Evolutionary conservation across 2,888 invertebrate species (phyloP), one percentile per base, ranked within the genome.

Genomic region (Cerastis rubricosa): DNA sequence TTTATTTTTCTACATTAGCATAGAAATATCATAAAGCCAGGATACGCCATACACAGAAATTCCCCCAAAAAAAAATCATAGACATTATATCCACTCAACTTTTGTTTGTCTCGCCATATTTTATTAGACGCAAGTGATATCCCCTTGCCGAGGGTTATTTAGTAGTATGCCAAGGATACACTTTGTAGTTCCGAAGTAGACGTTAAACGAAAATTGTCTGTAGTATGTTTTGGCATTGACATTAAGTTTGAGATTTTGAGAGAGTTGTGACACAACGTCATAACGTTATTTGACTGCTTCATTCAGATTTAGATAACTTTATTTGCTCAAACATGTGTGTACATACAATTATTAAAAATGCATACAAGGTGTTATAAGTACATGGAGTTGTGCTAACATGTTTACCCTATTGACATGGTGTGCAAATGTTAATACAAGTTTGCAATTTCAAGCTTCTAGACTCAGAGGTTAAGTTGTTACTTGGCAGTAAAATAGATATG

Each of bases 21-120:
- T 83, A 70, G 2, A 59, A 59, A 80, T 69, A 69, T 17, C 61
- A 75, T 45, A 69, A 69, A 68, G 35, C 19, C 19, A 71, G 74
- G 63, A 71, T 68, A 78, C 17, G 59, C 14, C 14, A 54, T 69
- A 78, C 22, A 51, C 43, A 71, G 57, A 67, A 25, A 29, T 14
- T 47, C 25, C 49, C 19, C 35, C 25, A 67, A 80, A 74, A 81
- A 8, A 73, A 76, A 67, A 66, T 64, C 40, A 54, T 47, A 64
- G 29, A 61, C 49, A 49, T 49, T 43, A 54, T 47, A 71, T 35
- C 25, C 61, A 57, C 29, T 71, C 57, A 0, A 25, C 19, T 69
- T 59, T 51, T 74, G 82, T 76, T 71, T 73, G 64, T 76, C 59
- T 47, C 25, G 68, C 65, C 67, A 66, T 85, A 71, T 85, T 81